Percentiles rank a stretch among this genome's conserved stretches.
phyloP scores from a whole-genome alignment of 1,140 invertebrate species.

The Samia ricini region DNA sequence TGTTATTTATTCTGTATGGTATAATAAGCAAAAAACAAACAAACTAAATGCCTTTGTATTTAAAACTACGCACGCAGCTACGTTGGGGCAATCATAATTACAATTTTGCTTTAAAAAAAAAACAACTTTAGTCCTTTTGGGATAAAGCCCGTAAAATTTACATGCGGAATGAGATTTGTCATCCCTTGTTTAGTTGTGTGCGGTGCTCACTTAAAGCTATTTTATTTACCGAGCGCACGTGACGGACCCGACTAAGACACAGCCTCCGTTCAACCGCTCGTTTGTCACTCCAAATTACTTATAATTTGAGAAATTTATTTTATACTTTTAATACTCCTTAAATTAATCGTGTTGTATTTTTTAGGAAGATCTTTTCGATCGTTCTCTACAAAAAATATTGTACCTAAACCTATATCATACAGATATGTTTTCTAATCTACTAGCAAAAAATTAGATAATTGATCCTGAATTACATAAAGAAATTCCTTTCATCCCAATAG shows the following conservation, averaged over 20 bases:
- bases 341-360: no score
- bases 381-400: no score
- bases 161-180: constrained; percentile 45
- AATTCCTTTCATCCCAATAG: constrained; percentile 9
- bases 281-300: constrained; percentile 56
- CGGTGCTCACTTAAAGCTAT: constrained; percentile 39
- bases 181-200: constrained; percentile 29
- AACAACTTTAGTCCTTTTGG: constrained; percentile 16
- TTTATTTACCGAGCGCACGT: constrained; percentile 57
- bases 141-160: constrained; percentile 36
- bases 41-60: not conserved
- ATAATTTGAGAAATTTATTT: constrained; percentile 36
- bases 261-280: constrained; percentile 46
- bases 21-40: no score
- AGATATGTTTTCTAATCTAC: no score
- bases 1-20: no score
- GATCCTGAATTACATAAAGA: no score
- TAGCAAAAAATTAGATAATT: no score
- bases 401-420: no score
- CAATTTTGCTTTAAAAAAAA: constrained; percentile 8
- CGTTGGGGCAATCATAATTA: not conserved
- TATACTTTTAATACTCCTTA: constrained; percentile 34
- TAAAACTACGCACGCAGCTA: not conserved
- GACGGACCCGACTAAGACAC: constrained; percentile 40
- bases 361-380: not conserved